phyloP scores from a whole-genome alignment of 2,797 vertebrate species.

The Syndactyla subalaris region DNA sequence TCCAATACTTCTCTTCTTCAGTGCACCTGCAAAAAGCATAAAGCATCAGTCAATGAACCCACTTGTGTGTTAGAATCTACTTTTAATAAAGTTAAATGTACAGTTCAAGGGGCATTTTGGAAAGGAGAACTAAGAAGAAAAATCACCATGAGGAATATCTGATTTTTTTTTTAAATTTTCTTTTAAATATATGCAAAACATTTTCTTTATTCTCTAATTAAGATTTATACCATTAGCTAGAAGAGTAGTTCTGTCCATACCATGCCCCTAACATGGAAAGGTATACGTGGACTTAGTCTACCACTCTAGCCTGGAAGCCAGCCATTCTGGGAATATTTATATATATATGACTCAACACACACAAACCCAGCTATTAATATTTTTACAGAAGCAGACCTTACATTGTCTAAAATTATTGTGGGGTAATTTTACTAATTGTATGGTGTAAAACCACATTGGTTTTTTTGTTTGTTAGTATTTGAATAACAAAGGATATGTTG shows the following conservation, averaged over 20 bases:
- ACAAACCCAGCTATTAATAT: constrained; percentile 11
- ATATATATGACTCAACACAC: constrained; percentile 26
- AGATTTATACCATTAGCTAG: neutral
- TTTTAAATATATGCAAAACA: neutral
- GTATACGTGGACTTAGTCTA: neutral
- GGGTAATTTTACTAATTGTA: neutral
- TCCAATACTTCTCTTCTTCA: neutral
- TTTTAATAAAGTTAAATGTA: neutral
- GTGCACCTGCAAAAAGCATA: neutral
- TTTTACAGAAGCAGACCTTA: constrained; percentile 14
- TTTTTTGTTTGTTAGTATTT: neutral
- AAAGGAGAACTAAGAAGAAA: neutral
- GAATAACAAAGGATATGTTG: neutral
- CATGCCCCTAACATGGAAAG: neutral
- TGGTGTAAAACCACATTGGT: neutral
- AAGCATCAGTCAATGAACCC: neutral
- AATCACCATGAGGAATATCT: neutral
- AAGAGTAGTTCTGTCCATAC: neutral
- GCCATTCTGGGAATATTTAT: constrained; percentile 19
- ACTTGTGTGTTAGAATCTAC: neutral
- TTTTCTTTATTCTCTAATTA: neutral
- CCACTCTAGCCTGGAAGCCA: neutral
- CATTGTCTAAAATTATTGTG: neutral
- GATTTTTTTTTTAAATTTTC: neutral
- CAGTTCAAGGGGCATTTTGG: neutral